Conservation (phyloP, 2,888 invertebrate species). For the Hemicrepidius hirtus region DNA sequence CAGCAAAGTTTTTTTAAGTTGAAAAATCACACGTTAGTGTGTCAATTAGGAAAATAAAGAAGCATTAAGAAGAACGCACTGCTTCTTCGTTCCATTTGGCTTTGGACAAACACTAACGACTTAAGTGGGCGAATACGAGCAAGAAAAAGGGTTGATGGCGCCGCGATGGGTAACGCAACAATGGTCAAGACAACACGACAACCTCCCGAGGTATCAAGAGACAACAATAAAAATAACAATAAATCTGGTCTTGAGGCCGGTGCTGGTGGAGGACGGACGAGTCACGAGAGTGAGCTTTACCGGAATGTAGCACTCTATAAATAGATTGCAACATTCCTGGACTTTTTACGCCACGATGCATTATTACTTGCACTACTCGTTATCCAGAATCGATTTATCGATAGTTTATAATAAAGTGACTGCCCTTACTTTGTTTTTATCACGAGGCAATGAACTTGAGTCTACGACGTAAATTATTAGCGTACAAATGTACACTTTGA, state of each 20-base stretch:
- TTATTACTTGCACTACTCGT: constrained; percentile 33
- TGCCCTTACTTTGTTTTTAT: constrained; percentile 31
- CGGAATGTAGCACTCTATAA: constrained; percentile 60
- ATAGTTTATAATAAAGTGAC: constrained; percentile 37
- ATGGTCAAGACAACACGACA: constrained; percentile 18
- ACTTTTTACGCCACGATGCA: constrained; percentile 33
- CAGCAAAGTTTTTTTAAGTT: no score
- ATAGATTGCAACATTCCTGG: constrained; percentile 54
- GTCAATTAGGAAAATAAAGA: neutral
- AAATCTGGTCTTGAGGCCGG: constrained; percentile 49
- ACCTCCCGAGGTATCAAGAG: constrained; percentile 31
- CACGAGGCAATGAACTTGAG: constrained; percentile 38
- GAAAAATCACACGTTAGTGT: neutral
- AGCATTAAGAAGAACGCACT: constrained; percentile 4
- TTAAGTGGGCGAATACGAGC: constrained; percentile 5
- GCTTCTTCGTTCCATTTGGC: neutral
- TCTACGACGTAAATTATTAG: neutral
- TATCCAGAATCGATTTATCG: constrained; percentile 38
- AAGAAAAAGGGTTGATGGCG: constrained; percentile 21
- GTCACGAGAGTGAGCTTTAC: constrained; percentile 60
- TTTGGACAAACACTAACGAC: neutral
- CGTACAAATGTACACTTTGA: neutral
- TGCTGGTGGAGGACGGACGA: constrained; percentile 55
- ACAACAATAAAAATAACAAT: constrained; percentile 47
- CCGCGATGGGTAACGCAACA: constrained; percentile 26